Evolutionary conservation across 2,888 invertebrate species (phyloP), one percentile per base, ranked within the genome.

Genomic region (Drosophila vallismaia): DNA sequence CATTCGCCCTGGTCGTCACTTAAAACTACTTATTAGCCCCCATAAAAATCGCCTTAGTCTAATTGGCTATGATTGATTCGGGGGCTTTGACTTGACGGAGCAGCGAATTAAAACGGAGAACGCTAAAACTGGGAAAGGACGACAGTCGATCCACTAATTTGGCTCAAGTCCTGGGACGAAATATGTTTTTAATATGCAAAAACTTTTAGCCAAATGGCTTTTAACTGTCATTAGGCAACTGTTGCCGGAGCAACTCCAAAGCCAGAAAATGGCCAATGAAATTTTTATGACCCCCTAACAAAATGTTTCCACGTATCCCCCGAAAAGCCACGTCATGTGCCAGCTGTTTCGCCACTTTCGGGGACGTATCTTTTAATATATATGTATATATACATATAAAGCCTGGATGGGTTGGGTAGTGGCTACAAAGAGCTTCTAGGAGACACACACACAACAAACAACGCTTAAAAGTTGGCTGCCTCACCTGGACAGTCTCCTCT

Each of bases 181-280:
- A 82, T 83, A 80, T 86, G 80, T 70, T 82, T 85, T 82, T 82
- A 85, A 82, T 82, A 86, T 86, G 86, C 86, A 83, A 73, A 82
- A 82, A 86, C 64, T 85, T 82, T 79, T 78, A 78, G 80, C 78
- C 76, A 82, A 86, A 82, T 84, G 79, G 86, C 75, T 86, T 86
- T 83, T 86, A 86, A 75, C 83, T 83, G 83, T 83, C 83, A 83
- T 83, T 83, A 83, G 78, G 80, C 82, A 82, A 86, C 86, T 82
- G 82, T 83, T 82, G 77, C 86, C 82, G 44, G 38, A 26, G 14
- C 48, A 55, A 55, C 51, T 45, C 19, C 55, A 49, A 66, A 68
- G 68, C 57, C 66, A 45, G 60, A 73, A 78, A 86, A 79, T 84
- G 87, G 63, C 79, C 85, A 85, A 85, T 85, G 87, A 86, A 85